Evolutionary conservation across 2,113 vertebrate genomes (phyloP), one percentile per base, ranked within the genome.

Genomic region (Upupa epops): DNA sequence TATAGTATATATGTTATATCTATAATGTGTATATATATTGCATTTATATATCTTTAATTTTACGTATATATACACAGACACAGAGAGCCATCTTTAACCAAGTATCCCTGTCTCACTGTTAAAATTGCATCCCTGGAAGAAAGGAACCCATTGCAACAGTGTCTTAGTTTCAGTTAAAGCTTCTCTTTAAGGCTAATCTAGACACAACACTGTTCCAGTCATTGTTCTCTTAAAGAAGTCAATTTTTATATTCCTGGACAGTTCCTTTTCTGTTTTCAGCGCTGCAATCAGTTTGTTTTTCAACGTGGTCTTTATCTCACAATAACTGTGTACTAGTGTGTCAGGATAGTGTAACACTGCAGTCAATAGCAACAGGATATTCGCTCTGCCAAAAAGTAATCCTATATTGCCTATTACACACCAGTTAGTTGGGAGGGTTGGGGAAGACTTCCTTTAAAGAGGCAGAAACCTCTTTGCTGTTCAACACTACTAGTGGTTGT

Each of bases 301-400:
- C 93, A 96, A 7, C 9, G 1, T 40, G 49, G 80, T 92, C 83
- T 95, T 95, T 95, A 93, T 92, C 93, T 88, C 65, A 58, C 94
- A 86, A 88, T 75, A 94, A 64, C 73, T 82, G 55, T 82, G 42
- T 81, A 56, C 76, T 75, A 21, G 58, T 75, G 15, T 75, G 73
- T 88, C 92, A 82, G 86, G 94, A 81, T 93, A 86, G 65, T 86
- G 59, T 96, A 75, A 88, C 83, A 32, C 36, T 75, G 90, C 88
- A 84, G 69, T 90, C 94, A 95, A 88, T 68, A 95, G 90, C 86
- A 91, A 84, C 83, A 93, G 92, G 92, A 90, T 94, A 94, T 58
- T 88, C 12, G 22, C 36, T 40, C 72, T 72, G 94, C 83, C 93
- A 96, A 46, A 91, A 92, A 75, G 93, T 93, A 96, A 95, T 93